phyloP scores from a whole-genome alignment of 1,140 invertebrate species.

The Tetragnatha versicolor region DNA sequence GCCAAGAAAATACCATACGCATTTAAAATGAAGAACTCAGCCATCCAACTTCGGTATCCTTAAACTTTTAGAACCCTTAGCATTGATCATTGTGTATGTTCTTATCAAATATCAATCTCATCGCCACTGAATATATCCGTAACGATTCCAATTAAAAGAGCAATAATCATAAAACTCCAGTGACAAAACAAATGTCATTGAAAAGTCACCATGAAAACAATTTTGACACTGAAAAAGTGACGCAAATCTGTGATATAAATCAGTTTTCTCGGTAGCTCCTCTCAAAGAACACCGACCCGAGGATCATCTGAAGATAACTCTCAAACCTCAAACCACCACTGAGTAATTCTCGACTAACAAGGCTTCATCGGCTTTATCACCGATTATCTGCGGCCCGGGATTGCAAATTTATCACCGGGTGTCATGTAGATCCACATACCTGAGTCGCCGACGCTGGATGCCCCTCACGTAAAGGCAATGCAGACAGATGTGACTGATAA shows the following conservation, averaged over 20 bases:
- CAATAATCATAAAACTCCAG: too few relatives aligned
- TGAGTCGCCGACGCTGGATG: not conserved
- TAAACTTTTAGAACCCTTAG: too few relatives aligned
- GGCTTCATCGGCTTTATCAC: conserved; percentile 9
- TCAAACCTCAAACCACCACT: not conserved
- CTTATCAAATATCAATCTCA: too few relatives aligned
- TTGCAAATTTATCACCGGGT: conserved; percentile 34
- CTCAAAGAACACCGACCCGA: not conserved
- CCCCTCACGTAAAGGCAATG: not conserved
- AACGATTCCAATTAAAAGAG: too few relatives aligned
- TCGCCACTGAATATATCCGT: too few relatives aligned
- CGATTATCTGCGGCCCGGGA: conserved; percentile 2
- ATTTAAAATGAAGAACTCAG: too few relatives aligned
- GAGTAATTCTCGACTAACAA: not conserved
- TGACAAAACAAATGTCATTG: too few relatives aligned
- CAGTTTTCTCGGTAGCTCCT: not conserved
- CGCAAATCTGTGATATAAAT: not conserved
- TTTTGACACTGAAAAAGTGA: not conserved
- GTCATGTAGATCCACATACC: conserved; percentile 19
- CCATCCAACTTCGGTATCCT: too few relatives aligned
- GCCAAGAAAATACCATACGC: too few relatives aligned
- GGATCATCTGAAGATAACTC: not conserved
- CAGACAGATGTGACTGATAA: conserved; percentile 8
- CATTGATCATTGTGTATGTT: too few relatives aligned
- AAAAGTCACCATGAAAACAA: too few relatives aligned